Evolutionary conservation across 2,113 vertebrate genomes (phyloP), one percentile per base, ranked within the genome.

Genomic region (Cariama cristata): DNA sequence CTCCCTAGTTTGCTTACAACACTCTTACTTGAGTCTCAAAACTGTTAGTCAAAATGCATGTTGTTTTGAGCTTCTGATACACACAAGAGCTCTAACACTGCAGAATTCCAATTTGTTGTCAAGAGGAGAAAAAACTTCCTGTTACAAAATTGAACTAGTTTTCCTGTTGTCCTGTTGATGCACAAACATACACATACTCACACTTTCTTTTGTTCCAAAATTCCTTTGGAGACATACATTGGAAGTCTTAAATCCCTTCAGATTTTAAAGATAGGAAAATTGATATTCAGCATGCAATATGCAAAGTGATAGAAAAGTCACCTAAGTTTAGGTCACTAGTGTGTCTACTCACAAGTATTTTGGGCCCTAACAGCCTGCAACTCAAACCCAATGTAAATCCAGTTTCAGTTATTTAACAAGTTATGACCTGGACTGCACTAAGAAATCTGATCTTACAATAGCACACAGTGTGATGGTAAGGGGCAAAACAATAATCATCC

Each of bases 391-490:
- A 18, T 4, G 12, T 14, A 93, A 71, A 49, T 9, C 23, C 12
- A 64, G 19, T 32, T 79, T 60, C 40, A 55, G 10, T 50, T n/a
- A 33, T 8, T 76, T 44, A 58, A 47, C 17, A 73, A 45, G 22
- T 42, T 32, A 62, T 45, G 21, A 72, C 33, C 11, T 73, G 30
- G 42, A 55, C 10, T 32, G 28, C 32, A 47, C 35, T 44, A 58
- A 9, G 24, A 67, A 85, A 35, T 9, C 23, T 23, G 23, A 44
- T n/a, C 18, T 67, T 50, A 22, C 3, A 66, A 5, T 0, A n/a
- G 28, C 30, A 47, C 0, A 0, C 0, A 15, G 32, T 5, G 33
- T 44, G 28, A 23, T 27, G 35, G 49, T 14, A 50, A 80, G 20
- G 8, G 9, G 24, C 40, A 64, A 86, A 26, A 19, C 26, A 83